phyloP scores from a whole-genome alignment of 1,140 invertebrate genomes.

The Ooceraea biroi region DNA sequence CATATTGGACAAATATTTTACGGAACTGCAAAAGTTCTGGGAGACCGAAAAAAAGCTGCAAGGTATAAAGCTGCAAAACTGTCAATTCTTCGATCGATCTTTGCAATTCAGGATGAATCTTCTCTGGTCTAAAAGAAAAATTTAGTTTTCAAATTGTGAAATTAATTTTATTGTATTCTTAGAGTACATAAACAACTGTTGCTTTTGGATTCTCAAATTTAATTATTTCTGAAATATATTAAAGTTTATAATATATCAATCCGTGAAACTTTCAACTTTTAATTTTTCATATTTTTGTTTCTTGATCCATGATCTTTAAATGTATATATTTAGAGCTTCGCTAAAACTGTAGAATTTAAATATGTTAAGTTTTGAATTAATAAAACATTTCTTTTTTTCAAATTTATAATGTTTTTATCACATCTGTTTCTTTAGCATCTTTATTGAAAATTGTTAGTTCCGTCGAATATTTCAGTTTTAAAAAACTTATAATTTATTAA shows the following conservation, averaged over 20 bases:
- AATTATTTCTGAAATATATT: not conserved
- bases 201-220: not conserved
- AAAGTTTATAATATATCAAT: no score
- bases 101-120: not conserved
- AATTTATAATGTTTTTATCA: not conserved
- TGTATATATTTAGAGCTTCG: no score
- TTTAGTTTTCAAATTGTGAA: not conserved
- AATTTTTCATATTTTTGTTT: no score
- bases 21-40: conserved; percentile 98
- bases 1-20: conserved; percentile 99
- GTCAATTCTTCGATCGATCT: not conserved
- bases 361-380: no score
- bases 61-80: conserved; percentile 88
- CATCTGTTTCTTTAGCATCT: no score
- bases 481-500: not conserved
- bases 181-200: not conserved
- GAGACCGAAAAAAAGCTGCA: conserved; percentile 98
- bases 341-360: no score
- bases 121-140: not conserved
- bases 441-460: not conserved
- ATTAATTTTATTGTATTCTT: not conserved
- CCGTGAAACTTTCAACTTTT: no score
- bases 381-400: not conserved
- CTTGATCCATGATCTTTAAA: no score
- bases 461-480: not conserved